Evolutionary conservation across 2,797 vertebrate genomes (phyloP).

Genomic region (Onychomys arenicola): DNA sequence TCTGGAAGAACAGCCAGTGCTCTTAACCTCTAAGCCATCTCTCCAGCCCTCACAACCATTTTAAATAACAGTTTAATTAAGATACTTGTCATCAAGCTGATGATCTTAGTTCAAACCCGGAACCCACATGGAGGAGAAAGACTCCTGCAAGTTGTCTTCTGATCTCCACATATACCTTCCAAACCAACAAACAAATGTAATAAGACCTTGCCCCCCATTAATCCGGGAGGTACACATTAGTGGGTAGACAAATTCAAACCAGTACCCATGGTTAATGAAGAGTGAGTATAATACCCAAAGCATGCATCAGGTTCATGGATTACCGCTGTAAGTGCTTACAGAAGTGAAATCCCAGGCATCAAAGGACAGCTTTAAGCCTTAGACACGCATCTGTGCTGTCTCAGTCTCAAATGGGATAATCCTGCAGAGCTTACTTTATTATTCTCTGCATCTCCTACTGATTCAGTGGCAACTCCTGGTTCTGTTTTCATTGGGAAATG

Average conservation of each 20-base stretch:
- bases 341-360: conserved; percentile 29
- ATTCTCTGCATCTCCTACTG: neutral
- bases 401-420: neutral
- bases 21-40: no score
- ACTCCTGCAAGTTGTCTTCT: neutral
- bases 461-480: neutral
- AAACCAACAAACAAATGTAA: neutral
- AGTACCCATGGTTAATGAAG: neutral
- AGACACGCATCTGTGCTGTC: rapidly evolving
- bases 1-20: no score
- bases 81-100: neutral
- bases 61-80: neutral
- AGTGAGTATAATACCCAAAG: neutral
- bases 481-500: neutral
- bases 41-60: neutral
- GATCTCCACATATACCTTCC: neutral
- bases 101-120: neutral
- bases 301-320: neutral
- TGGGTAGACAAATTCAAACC: neutral
- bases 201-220: neutral
- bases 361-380: neutral
- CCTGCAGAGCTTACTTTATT: neutral
- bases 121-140: neutral
- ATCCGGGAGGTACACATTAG: neutral
- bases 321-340: conserved; percentile 4